Evolutionary conservation across 2,797 vertebrate genomes (phyloP), one percentile per base, ranked within the genome.

Genomic region (Paratrypauchen microcephalus): DNA sequence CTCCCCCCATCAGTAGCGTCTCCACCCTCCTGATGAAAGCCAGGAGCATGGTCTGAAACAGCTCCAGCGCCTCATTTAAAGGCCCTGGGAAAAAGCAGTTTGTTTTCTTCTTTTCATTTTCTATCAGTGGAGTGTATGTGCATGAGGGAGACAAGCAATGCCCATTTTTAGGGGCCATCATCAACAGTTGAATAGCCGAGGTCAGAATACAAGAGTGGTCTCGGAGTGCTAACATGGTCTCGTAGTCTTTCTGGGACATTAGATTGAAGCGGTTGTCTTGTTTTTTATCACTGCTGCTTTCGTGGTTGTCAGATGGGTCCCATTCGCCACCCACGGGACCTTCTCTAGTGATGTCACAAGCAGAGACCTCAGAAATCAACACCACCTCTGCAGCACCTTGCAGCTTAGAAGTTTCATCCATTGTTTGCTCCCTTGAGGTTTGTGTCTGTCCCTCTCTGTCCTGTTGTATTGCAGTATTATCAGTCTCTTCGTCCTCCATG

Each of bases 131-230:
- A 21, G 54, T 18, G 2, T 84, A 68, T 8, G 66, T 63, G 47
- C 68, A 39, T 0, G 56, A 93, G 72, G 83, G 67, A 30, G 94
- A 75, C 19, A 90, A 92, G 3, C 90, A 91, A 71, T 94, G 93
- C 56, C 95, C 92, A 0, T 95, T 95, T 88, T 94, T 91, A 5
- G 94, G 87, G 0, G 94, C 91, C 4, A 78, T 45, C 57, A 89
- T 94, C 83, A 99, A 84, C 23, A 98, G 77, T 1, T 96, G 95
- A 0, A 99, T 95, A 26, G 96, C 95, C 73, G 96, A 96, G 76
- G 86, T 94, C 80, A 98, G 91, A 13, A 98, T 88, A 0, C 83
- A 86, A 0, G 95, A 94, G 78, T 98, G 97, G 74, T 97, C 95
- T 84, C 94, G 90, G 68, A 98, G 91, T 69, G 94, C 92, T 0